phyloP scores from a whole-genome alignment of 2,888 invertebrate genomes.

The Phortica magna region DNA sequence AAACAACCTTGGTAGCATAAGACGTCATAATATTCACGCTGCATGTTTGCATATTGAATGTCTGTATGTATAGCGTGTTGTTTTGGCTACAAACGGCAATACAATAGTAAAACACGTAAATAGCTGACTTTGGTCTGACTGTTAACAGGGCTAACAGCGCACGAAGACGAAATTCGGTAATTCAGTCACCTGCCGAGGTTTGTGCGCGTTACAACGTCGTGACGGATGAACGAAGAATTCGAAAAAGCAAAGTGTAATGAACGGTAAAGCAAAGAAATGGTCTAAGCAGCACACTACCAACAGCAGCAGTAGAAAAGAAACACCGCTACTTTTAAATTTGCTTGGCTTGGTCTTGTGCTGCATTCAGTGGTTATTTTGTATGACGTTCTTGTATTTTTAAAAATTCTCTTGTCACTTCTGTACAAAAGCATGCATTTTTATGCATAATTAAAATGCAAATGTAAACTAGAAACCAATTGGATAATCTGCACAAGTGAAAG shows the following conservation, averaged over 20 bases:
- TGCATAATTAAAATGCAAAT: constrained; percentile 16
- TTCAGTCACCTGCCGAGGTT: constrained; percentile 73
- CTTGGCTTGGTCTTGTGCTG: constrained; percentile 9
- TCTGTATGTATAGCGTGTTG: not conserved
- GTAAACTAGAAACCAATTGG: constrained; percentile 12
- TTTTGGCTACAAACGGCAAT: not conserved
- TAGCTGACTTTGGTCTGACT: not conserved
- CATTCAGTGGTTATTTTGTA: constrained; percentile 14
- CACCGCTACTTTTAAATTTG: not conserved
- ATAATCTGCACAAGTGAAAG: not conserved
- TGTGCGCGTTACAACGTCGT: constrained; percentile 70
- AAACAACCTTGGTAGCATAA: too few species aligned
- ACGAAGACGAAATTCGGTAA: constrained; percentile 3
- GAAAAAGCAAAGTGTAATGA: not conserved
- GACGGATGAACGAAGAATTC: constrained; percentile 7
- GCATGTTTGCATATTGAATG: too few species aligned
- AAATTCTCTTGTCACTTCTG: not conserved
- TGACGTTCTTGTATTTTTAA: not conserved
- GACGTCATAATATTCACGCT: too few species aligned
- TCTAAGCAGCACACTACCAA: constrained; percentile 38
- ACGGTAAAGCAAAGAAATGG: constrained; percentile 20
- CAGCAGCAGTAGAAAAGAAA: constrained; percentile 30
- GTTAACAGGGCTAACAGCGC: not conserved
- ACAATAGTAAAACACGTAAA: not conserved
- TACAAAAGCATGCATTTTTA: constrained; percentile 21